Evolutionary conservation across 2,888 invertebrate genomes (phyloP).

Genomic region (Leptinotarsa juncta): DNA sequence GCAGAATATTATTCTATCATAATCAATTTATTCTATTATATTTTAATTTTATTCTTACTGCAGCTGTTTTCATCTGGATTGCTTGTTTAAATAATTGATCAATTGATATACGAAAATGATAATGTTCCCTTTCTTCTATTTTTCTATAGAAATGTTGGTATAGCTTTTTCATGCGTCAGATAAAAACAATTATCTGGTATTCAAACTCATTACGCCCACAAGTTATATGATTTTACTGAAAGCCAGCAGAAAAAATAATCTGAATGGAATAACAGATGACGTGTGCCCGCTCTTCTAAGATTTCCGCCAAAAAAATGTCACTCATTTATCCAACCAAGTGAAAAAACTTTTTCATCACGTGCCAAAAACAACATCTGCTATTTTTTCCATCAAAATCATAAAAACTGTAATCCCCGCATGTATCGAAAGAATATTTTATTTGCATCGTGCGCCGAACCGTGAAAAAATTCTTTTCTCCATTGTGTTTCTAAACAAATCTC

Average conservation of each 20-base stretch:
- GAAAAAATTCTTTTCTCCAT: conserved; percentile 47
- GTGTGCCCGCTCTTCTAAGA: background rate
- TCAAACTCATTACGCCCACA: too few species aligned
- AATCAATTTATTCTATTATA: too few species aligned
- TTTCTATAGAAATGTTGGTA: too few species aligned
- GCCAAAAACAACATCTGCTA: conserved; percentile 48
- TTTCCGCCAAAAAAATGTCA: conserved; percentile 36
- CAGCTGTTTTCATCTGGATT: too few species aligned
- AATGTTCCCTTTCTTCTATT: too few species aligned
- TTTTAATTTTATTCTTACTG: too few species aligned
- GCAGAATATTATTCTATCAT: too few species aligned
- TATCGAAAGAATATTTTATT: conserved; percentile 40
- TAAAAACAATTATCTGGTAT: too few species aligned
- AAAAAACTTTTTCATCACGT: conserved; percentile 50
- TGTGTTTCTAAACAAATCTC: conserved; percentile 38
- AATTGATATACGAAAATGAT: too few species aligned
- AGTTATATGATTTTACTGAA: background rate
- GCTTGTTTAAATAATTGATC: too few species aligned
- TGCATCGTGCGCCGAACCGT: conserved; percentile 46
- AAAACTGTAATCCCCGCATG: conserved; percentile 44
- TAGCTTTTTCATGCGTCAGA: too few species aligned
- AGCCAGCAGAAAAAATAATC: background rate
- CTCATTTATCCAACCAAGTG: conserved; percentile 49
- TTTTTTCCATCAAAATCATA: conserved; percentile 43
- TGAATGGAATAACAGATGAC: background rate